Conservation (phyloP, 2,888 invertebrate species). For the Pseudanteris insignis region DNA sequence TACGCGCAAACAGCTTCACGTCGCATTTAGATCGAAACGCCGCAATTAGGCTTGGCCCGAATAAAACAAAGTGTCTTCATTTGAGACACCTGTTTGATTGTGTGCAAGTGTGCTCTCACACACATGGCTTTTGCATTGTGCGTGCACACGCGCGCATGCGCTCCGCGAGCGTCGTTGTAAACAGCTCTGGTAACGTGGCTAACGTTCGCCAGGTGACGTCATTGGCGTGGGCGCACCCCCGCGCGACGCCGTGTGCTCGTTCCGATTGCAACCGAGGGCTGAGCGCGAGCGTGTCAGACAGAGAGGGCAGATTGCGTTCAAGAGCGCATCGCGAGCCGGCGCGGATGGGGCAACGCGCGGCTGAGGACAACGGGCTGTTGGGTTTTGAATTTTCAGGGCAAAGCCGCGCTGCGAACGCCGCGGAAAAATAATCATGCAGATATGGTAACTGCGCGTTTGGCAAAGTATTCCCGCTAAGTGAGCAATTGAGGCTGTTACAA, state of each 20-base stretch:
- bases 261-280: conserved; percentile 16
- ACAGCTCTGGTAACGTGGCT: conserved; percentile 57
- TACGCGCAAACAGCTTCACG: too few relatives aligned
- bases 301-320: conserved; percentile 19
- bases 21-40: too few relatives aligned
- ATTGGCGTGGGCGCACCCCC: conserved; percentile 65
- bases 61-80: conserved; percentile 8
- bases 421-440: conserved; percentile 1
- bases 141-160: conserved; percentile 8
- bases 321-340: conserved; percentile 3
- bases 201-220: conserved; percentile 63
- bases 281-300: conserved; percentile 8
- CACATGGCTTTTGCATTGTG: too few relatives aligned
- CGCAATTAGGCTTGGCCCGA: too few relatives aligned
- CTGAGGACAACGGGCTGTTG: conserved; percentile 7
- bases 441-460: not conserved
- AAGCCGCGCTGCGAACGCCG: not conserved
- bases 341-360: conserved; percentile 1
- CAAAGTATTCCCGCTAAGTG: too few relatives aligned
- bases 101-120: not conserved
- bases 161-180: conserved; percentile 33
- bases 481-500: too few relatives aligned
- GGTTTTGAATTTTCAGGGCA: conserved; percentile 17
- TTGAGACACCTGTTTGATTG: conserved; percentile 10
- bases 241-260: conserved; percentile 46